phyloP scores from a whole-genome alignment of 2,113 vertebrate species.

The Colossoma macropomum region DNA sequence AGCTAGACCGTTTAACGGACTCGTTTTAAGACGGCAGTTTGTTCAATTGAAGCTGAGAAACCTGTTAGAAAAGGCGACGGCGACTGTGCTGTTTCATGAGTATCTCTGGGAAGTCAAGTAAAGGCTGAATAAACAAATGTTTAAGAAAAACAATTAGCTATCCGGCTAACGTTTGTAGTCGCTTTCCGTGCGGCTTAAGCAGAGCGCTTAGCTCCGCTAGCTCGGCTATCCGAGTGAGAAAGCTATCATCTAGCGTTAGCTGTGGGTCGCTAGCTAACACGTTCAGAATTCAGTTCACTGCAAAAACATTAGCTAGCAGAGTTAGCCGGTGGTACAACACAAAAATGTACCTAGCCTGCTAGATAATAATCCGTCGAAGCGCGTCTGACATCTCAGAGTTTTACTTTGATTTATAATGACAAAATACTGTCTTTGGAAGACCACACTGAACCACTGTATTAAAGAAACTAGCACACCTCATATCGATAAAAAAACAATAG shows the following conservation, averaged over 20 bases:
- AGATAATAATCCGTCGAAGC: not conserved
- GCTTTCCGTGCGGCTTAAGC: too few species aligned
- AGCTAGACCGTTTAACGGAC: not conserved
- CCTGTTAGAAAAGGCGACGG: not conserved
- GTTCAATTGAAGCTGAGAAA: not conserved
- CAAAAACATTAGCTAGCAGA: not conserved
- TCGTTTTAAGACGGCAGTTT: not conserved
- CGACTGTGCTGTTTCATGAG: not conserved
- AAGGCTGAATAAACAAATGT: not conserved
- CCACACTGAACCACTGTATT: too few species aligned
- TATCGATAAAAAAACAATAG: not conserved
- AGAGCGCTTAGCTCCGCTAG: not conserved
- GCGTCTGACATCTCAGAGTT: not conserved
- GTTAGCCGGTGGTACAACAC: not conserved
- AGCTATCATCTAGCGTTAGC: not conserved
- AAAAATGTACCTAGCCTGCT: not conserved
- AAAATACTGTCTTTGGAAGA: not conserved
- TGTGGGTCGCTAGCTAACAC: not conserved
- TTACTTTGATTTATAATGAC: not conserved
- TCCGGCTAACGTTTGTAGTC: not conserved
- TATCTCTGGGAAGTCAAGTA: too few species aligned
- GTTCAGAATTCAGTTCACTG: not conserved
- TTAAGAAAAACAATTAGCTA: not conserved
- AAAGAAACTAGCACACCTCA: not conserved
- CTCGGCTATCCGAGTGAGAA: not conserved